These are phyloP conservation scores for Gymnopithys bicolor DNA, from an alignment of 2,797 vertebrate species.

Conservation along the genomic window DNA sequence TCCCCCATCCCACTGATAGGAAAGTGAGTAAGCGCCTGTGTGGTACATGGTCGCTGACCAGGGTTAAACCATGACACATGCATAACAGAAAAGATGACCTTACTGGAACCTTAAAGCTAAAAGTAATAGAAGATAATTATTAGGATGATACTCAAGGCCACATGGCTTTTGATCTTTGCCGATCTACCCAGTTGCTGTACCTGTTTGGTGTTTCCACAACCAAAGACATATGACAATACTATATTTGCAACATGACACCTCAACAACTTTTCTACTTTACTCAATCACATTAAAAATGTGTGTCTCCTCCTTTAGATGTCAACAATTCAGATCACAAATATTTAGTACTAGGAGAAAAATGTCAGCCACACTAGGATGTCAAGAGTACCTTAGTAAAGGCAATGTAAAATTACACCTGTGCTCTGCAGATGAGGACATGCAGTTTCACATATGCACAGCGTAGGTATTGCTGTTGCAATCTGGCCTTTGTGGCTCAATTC, in stretches of 20 bases:
- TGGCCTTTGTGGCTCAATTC: neutral
- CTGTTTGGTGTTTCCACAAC: neutral
- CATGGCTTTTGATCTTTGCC: neutral
- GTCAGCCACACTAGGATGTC: neutral
- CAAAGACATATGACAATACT: rapidly evolving
- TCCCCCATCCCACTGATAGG: neutral
- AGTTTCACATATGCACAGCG: neutral
- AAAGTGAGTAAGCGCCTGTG: neutral
- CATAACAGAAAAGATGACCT: neutral
- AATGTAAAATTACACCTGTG: neutral
- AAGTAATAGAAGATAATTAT: neutral
- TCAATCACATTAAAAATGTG: neutral
- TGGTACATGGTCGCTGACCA: neutral
- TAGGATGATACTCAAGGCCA: neutral
- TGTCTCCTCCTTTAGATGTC: neutral
- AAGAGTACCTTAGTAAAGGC: neutral
- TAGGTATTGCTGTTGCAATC: neutral
- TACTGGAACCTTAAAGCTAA: neutral
- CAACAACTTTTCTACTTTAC: neutral
- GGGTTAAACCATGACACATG: neutral
- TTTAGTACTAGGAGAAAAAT: neutral
- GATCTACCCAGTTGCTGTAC: neutral
- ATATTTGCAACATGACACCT: neutral
- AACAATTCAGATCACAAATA: neutral
- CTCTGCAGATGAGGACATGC: neutral